Percentiles rank a stretch among this genome's conserved stretches.
Evolutionary conservation across 2,888 invertebrate genomes (phyloP).

Genomic region (Candidula unifasciata): DNA sequence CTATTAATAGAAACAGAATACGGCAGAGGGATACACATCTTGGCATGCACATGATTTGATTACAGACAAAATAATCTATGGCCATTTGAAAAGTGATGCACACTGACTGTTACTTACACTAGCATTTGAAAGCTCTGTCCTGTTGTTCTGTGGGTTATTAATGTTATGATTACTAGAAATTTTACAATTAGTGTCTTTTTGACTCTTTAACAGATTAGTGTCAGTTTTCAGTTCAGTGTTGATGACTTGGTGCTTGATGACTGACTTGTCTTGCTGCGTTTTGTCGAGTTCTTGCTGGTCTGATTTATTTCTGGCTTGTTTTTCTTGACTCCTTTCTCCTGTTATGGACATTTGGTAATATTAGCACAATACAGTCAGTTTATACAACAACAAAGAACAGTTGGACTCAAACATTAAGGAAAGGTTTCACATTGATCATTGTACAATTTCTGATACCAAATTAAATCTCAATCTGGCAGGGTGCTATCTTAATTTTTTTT

Average conservation of each 20-base stretch:
- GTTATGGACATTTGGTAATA: constrained; percentile 25
- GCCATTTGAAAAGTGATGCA: not conserved
- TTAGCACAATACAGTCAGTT: not conserved
- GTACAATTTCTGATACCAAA: too few relatives aligned
- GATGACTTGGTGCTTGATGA: constrained; percentile 38
- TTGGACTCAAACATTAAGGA: not conserved
- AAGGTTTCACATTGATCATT: too few relatives aligned
- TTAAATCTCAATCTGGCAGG: too few relatives aligned
- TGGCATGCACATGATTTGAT: not conserved
- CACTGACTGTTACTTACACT: constrained; percentile 33
- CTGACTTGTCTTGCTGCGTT: constrained; percentile 43
- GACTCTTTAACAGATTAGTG: constrained; percentile 20
- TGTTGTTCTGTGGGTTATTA: constrained; percentile 38
- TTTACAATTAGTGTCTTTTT: constrained; percentile 19
- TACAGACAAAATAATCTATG: not conserved
- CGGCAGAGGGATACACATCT: not conserved
- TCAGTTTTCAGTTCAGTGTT: constrained; percentile 28
- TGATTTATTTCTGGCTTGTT: constrained; percentile 43
- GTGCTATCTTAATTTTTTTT: too few relatives aligned
- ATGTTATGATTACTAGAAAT: constrained; percentile 29
- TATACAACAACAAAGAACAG: not conserved
- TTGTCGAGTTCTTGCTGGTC: constrained; percentile 40
- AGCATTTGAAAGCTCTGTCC: constrained; percentile 35
- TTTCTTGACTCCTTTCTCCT: constrained; percentile 40
- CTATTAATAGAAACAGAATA: too few relatives aligned